phyloP scores from a whole-genome alignment of 1,140 invertebrate genomes.

The Calephelis virginiensis region DNA sequence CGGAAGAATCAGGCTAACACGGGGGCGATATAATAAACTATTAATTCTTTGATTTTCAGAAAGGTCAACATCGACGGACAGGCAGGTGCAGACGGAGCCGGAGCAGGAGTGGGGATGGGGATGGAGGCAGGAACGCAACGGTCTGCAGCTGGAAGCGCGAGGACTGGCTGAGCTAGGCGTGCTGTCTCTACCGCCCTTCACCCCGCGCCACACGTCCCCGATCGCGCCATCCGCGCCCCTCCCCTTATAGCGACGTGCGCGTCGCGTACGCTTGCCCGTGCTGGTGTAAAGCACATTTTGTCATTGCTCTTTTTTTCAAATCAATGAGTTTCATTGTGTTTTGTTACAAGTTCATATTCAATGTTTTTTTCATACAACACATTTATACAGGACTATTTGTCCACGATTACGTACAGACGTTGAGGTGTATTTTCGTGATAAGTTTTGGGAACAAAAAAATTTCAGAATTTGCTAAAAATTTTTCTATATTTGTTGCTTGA shows the following conservation, averaged over 20 bases:
- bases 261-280: conserved; percentile 32
- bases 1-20: too few relatives aligned
- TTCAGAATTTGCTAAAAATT: too few relatives aligned
- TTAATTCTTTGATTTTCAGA: conserved; percentile 34
- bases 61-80: conserved; percentile 45
- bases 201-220: conserved; percentile 10
- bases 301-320: too few relatives aligned
- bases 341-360: too few relatives aligned
- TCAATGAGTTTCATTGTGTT: too few relatives aligned
- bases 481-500: too few relatives aligned
- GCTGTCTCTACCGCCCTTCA: conserved; percentile 10
- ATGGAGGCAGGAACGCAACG: conserved; percentile 19
- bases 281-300: conserved; percentile 32
- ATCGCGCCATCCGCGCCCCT: neutral
- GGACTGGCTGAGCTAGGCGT: neutral
- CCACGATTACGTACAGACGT: too few relatives aligned
- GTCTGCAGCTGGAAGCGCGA: neutral
- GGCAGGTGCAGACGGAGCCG: conserved; percentile 58
- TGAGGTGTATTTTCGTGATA: too few relatives aligned
- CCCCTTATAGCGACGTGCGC: conserved; percentile 37
- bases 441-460: too few relatives aligned
- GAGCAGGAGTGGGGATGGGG: conserved; percentile 31
- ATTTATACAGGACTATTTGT: too few relatives aligned
- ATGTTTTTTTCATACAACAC: too few relatives aligned
- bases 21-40: too few relatives aligned